Evolutionary conservation across 2,113 vertebrate genomes (phyloP).

Genomic region (Prietella phreatophila): DNA sequence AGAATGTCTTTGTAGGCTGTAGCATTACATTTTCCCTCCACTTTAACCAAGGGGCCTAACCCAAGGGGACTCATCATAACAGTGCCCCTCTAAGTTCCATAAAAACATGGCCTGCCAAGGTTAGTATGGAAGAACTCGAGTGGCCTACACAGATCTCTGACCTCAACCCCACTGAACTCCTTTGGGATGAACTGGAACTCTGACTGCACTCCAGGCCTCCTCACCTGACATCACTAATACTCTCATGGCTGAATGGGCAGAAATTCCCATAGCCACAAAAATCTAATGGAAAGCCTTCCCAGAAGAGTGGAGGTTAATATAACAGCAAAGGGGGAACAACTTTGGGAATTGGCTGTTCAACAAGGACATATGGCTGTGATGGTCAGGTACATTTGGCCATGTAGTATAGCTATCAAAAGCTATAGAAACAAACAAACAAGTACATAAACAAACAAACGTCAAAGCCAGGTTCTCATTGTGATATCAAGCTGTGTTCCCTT

Average conservation of each 20-base stretch:
- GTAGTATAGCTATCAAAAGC: background rate
- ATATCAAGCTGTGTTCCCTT: constrained; percentile 11
- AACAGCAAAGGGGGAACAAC: background rate
- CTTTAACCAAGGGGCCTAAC: background rate
- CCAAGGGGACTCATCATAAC: no score
- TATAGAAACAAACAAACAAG: background rate
- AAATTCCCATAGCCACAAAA: background rate
- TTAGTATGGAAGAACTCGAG: background rate
- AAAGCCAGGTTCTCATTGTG: background rate
- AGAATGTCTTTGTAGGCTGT: background rate
- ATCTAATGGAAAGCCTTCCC: background rate
- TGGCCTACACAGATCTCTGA: background rate
- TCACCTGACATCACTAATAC: background rate
- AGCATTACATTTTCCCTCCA: background rate
- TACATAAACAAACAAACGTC: background rate
- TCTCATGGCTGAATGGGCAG: background rate
- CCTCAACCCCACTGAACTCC: background rate
- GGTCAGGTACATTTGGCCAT: background rate
- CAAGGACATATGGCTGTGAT: background rate
- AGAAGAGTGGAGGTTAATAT: background rate
- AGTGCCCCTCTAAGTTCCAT: background rate
- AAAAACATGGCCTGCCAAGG: background rate
- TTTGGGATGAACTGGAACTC: background rate
- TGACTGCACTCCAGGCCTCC: background rate
- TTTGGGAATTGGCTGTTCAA: no score